Conservation (phyloP, 2,888 invertebrate species). For the Lysandra coridon region DNA sequence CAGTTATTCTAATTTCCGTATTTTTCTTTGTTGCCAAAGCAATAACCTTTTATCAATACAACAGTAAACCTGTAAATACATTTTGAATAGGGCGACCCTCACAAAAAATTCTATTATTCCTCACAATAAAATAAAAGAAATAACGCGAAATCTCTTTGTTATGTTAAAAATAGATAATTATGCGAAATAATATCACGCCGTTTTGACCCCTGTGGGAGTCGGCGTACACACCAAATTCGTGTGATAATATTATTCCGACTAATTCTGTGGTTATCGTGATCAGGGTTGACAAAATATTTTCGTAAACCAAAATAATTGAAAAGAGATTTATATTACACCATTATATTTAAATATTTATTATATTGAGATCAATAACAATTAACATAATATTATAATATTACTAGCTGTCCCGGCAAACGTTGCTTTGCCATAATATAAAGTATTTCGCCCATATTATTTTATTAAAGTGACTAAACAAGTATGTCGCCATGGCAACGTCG, state of each 20-base stretch:
- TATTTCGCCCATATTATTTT: too few relatives aligned
- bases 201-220: slow-evolving; percentile 47
- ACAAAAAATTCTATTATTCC: slow-evolving; percentile 45
- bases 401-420: too few relatives aligned
- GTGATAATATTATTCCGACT: slow-evolving; percentile 1
- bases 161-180: slow-evolving; percentile 41
- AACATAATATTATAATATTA: too few relatives aligned
- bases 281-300: slow-evolving; percentile 4
- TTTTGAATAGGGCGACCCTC: slow-evolving; percentile 31
- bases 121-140: slow-evolving; percentile 61
- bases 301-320: background rate
- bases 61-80: slow-evolving; percentile 27
- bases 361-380: too few relatives aligned
- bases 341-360: too few relatives aligned
- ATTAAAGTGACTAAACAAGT: too few relatives aligned
- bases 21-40: background rate
- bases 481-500: too few relatives aligned
- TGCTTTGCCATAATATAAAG: too few relatives aligned
- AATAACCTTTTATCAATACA: slow-evolving; percentile 7
- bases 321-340: background rate
- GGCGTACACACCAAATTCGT: slow-evolving; percentile 34
- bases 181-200: slow-evolving; percentile 18
- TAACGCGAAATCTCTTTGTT: slow-evolving; percentile 54
- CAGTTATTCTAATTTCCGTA: background rate
- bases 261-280: slow-evolving; percentile 15